A percentile compares a stretch with the other conserved stretches of the same genome.
These are phyloP conservation scores for Gobio gobio DNA, from an alignment of 2,113 vertebrate species.

Conservation along the genomic window DNA sequence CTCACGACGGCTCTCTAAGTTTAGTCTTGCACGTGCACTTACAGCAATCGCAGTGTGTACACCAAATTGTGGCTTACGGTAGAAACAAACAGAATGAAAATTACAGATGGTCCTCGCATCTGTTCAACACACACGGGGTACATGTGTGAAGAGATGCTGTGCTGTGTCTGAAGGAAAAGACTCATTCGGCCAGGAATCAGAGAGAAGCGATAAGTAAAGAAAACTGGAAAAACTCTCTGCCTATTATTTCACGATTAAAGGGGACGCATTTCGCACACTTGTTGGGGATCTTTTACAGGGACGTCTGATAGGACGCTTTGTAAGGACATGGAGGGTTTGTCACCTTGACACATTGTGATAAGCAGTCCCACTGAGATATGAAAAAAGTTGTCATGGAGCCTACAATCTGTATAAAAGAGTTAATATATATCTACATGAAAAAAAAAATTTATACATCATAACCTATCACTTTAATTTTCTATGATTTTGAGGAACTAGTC, in stretches of 20 bases:
- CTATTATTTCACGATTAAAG: slow-evolving; percentile 12
- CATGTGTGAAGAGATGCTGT: slow-evolving; percentile 44
- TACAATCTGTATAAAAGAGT: background rate
- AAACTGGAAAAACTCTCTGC: background rate
- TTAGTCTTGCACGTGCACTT: slow-evolving; percentile 58
- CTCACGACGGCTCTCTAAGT: slow-evolving; percentile 47
- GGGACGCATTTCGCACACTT: slow-evolving; percentile 22
- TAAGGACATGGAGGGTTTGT: slow-evolving; percentile 26
- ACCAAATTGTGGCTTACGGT: slow-evolving; percentile 61
- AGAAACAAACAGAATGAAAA: slow-evolving; percentile 70
- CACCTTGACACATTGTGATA: slow-evolving; percentile 31
- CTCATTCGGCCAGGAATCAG: background rate
- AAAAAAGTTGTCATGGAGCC: background rate
- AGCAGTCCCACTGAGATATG: slow-evolving; percentile 6
- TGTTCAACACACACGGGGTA: slow-evolving; percentile 54
- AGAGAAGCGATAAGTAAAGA: background rate
- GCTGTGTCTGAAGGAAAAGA: slow-evolving; percentile 25
- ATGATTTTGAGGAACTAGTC: background rate
- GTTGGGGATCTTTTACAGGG: slow-evolving; percentile 20
- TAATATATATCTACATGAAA: no score
- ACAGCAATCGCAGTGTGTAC: slow-evolving; percentile 63
- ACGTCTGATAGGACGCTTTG: slow-evolving; percentile 28
- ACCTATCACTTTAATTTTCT: background rate
- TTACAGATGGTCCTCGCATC: slow-evolving; percentile 57
- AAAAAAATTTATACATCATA: background rate